Conservation (phyloP, 2,797 vertebrate genomes). For the Acestrorhynchus altus region DNA sequence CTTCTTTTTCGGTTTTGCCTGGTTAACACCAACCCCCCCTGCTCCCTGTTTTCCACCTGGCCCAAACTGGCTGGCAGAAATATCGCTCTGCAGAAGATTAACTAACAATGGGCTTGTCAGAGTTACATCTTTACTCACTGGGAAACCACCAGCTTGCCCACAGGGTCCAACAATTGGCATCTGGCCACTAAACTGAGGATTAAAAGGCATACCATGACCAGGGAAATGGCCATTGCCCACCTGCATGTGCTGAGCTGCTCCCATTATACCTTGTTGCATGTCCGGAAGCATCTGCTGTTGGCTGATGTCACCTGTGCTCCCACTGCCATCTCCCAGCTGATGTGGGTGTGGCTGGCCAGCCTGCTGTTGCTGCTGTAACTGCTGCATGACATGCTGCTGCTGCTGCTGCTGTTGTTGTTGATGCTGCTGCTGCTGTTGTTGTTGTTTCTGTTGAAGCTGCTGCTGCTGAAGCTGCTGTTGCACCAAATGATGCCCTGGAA, state of each 20-base stretch:
- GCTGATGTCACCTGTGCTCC: slow-evolving; percentile 78
- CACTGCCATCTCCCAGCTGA: slow-evolving; percentile 83
- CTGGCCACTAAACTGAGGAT: slow-evolving; percentile 86
- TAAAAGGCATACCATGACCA: slow-evolving; percentile 89
- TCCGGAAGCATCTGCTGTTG: slow-evolving; percentile 92
- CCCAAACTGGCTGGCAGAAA: slow-evolving; percentile 96
- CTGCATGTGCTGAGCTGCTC: slow-evolving; percentile 88
- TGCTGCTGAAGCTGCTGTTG: slow-evolving; percentile 70
- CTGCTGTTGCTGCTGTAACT: slow-evolving; percentile 67
- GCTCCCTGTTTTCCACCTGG: slow-evolving; percentile 93
- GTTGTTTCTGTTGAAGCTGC: slow-evolving; percentile 80
- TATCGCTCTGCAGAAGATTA: slow-evolving; percentile 97
- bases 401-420: slow-evolving; percentile 77
- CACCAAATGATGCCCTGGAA: slow-evolving; percentile 80
- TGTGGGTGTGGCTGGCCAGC: slow-evolving; percentile 82
- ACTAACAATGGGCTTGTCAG: slow-evolving; percentile 95
- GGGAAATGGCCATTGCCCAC: slow-evolving; percentile 94
- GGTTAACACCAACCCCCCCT: slow-evolving; percentile 75
- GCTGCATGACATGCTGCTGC: slow-evolving; percentile 70
- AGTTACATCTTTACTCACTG: slow-evolving; percentile 95
- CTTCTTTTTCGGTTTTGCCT: slow-evolving; percentile 96
- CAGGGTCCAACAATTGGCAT: slow-evolving; percentile 87
- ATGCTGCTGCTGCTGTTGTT: slow-evolving; percentile 75
- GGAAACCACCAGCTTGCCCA: slow-evolving; percentile 88
- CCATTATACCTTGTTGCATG: slow-evolving; percentile 88